Base-by-base conservation (phyloP, 2,797 vertebrate genomes). In the Acipenser transmontanus region DNA sequence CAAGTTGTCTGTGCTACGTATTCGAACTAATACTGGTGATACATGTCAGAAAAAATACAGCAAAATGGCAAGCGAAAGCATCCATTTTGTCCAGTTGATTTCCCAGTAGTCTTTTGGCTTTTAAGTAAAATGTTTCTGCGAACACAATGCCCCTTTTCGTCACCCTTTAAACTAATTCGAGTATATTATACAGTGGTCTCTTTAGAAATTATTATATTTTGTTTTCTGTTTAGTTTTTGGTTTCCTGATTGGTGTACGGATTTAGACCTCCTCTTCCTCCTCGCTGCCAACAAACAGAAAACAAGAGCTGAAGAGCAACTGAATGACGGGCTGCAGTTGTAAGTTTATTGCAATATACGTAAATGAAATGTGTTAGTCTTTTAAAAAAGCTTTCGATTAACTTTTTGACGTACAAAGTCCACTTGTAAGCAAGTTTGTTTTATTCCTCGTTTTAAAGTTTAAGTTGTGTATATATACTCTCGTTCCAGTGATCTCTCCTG, bases 181-280 rank as follows among this genome's bases (percentile, higher is more conserved):
- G 2, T 34, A 4, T 34, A 4, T 62, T 13, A 10, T 13, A 13
- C 8, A 66, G 59, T 66, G 13, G 66, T 61, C 10, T 48, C 49
- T 66, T 70, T 66, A 50, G 17, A 49, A 59, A 34, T 57, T 57
- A 59, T 64, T 62, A 62, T 17, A 47, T 49, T 34, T 56, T 61
- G 63, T 64, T 61, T 66, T 66, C n/a, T 62, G 57, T n/a, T 70
- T 68, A 61, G 63, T 65, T 62, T 68, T 61, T 49, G 34, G 65
- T 69, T 73, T 76, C 76, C 74, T 71, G 74, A 76, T 73, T 61
- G 62, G 61, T 67, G 71, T 59, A 61, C 17, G 54, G 62, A 69
- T 65, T 79, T 68, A 74, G 77, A 70, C 72, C 74, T 72, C 73
- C 68, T 72, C 74, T 76, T 75, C 76, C 76, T 79, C 69, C 63